Conservation (phyloP, 30 jellyfish, hydroid and myxozoan species). For the Hydractinia echinata region DNA sequence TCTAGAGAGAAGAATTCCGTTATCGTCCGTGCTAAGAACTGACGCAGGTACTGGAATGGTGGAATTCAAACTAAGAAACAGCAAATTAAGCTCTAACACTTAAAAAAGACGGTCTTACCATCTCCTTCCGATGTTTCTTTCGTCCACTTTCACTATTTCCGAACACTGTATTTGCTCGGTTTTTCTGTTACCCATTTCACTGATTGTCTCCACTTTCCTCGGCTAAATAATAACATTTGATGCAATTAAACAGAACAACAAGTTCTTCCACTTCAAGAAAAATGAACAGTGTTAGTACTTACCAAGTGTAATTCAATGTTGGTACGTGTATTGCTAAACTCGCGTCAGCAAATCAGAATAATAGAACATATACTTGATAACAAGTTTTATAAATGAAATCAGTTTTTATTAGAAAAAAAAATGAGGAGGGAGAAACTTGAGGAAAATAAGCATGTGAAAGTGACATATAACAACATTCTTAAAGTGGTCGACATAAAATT, state of each 20-base stretch:
- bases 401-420: background rate
- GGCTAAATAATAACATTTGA: background rate
- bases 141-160: background rate
- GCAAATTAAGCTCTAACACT: too few species aligned
- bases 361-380: slow-evolving; percentile 48
- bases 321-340: slow-evolving; percentile 87
- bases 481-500: too few species aligned
- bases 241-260: background rate
- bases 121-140: too few species aligned
- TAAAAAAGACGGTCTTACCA: too few species aligned
- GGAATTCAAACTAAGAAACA: too few species aligned
- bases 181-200: background rate
- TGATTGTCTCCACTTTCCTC: background rate
- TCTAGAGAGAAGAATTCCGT: too few species aligned
- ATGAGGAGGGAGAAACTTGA: background rate
- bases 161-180: slow-evolving; percentile 4
- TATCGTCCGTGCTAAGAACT: too few species aligned
- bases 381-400: background rate
- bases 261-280: background rate
- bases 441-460: background rate
- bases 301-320: slow-evolving; percentile 62
- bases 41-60: too few species aligned
- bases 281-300: background rate
- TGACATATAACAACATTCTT: background rate
- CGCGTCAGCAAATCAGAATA: slow-evolving; percentile 77